Conservation (phyloP, 2,888 invertebrate species). For the Rugalucina vietnamica region DNA sequence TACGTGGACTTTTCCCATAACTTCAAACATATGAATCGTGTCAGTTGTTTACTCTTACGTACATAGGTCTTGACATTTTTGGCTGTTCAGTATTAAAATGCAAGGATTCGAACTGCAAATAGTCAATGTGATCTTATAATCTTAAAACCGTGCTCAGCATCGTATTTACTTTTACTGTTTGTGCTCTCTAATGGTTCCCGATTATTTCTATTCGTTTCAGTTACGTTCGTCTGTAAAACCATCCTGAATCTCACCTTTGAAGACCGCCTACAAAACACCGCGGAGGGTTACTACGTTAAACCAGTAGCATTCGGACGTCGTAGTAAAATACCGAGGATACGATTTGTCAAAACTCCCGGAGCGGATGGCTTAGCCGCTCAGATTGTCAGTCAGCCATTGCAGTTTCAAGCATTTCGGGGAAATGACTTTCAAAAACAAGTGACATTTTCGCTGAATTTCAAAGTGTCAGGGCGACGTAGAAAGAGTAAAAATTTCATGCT, state of each 20-base stretch:
- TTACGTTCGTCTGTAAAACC: constrained; percentile 47
- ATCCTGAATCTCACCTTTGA: constrained; percentile 55
- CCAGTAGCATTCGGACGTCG: constrained; percentile 34
- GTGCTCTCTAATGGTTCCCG: too few relatives aligned
- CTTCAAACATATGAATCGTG: too few relatives aligned
- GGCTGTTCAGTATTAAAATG: too few relatives aligned
- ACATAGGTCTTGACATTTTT: too few relatives aligned
- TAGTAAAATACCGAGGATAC: constrained; percentile 45
- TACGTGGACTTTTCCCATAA: too few relatives aligned
- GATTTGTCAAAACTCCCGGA: constrained; percentile 44
- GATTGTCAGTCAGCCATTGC: constrained; percentile 57
- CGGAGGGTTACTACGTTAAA: constrained; percentile 47
- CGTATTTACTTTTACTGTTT: too few relatives aligned
- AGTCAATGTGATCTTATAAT: too few relatives aligned
- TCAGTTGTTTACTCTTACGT: too few relatives aligned
- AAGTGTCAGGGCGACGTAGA: constrained; percentile 43
- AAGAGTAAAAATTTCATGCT: constrained; percentile 43
- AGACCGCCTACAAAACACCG: constrained; percentile 43
- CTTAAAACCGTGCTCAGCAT: too few relatives aligned
- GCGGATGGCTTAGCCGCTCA: constrained; percentile 45
- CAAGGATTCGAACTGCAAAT: too few relatives aligned
- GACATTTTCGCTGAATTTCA: constrained; percentile 57
- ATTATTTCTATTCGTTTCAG: too few relatives aligned
- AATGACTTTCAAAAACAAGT: constrained; percentile 61
- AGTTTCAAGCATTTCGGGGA: constrained; percentile 56